Evolutionary conservation across 2,797 vertebrate genomes (phyloP), one percentile per base, ranked within the genome.

Genomic region (Anableps anableps): DNA sequence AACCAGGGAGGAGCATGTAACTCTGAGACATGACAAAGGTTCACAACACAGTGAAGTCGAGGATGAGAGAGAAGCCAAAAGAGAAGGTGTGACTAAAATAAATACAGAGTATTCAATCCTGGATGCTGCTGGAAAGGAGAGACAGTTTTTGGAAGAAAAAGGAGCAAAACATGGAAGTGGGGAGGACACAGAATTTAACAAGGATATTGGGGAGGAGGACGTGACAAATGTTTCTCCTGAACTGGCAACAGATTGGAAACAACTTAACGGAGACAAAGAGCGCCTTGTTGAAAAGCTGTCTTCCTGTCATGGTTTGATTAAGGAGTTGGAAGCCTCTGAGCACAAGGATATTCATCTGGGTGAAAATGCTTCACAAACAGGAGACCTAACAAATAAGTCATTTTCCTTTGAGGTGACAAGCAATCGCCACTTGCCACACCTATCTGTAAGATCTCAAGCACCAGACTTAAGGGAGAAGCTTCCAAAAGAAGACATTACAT

Each of bases 231-330:
- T 79, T 80, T 55, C 84, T 76, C 38, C 84, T 72, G 78, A 81
- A 81, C 68, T 50, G 34, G 72, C 72, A 45, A 34, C 75, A 80
- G 85, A 86, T 84, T 86, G 29, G 19, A 62, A 70, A 78, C 81
- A 85, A 84, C 31, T 73, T 45, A 87, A 79, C 60, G 81, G 76
- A 86, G 83, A 90, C 80, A 83, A 85, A 88, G 81, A 77, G 53
- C 66, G 55, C 31, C 26, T 62, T 19, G 75, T 73, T 80, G 58
- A 75, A 80, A 88, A 74, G 77, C n/a, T 74, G 53, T 87, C 90
- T 72, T 70, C 60, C 68, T 80, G 82, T 43, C 74, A 60, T 77
- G 53, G 55, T 87, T 88, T 93, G 82, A 94, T 88, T 81, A 89
- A 92, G 89, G 85, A 83, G 77, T 64, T 71, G 51, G 85, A 62